A percentile compares a stretch with the other conserved stretches of the same genome.
Conservation (phyloP, 2,888 invertebrate species). For the Eilema sororculum region DNA sequence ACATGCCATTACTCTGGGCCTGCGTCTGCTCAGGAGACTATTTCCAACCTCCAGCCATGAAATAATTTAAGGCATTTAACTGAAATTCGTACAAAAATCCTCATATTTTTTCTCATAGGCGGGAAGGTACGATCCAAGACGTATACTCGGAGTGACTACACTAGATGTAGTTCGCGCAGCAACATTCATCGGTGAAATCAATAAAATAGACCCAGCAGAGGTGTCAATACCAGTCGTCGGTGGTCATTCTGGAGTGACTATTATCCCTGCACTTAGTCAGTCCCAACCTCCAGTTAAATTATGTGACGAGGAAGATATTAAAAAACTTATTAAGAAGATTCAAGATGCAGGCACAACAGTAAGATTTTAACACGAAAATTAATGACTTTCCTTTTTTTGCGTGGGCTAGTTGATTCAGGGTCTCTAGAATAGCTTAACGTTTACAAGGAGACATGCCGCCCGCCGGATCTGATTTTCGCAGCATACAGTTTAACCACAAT, state of each 20-base stretch:
- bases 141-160: constrained; percentile 97
- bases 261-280: constrained; percentile 19
- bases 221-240: constrained; percentile 96
- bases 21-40: too few relatives aligned
- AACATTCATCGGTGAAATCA: constrained; percentile 95
- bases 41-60: neutral
- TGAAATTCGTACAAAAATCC: neutral
- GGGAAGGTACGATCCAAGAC: constrained; percentile 51
- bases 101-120: constrained; percentile 12
- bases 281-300: constrained; percentile 9
- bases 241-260: constrained; percentile 92
- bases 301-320: neutral
- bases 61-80: neutral
- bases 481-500: too few relatives aligned
- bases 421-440: too few relatives aligned
- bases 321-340: constrained; percentile 12
- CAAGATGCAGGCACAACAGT: constrained; percentile 21
- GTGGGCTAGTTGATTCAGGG: neutral
- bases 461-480: too few relatives aligned
- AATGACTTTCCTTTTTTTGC: neutral
- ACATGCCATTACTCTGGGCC: neutral
- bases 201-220: constrained; percentile 92
- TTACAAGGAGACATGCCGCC: too few relatives aligned
- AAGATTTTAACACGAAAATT: neutral
- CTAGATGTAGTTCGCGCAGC: constrained; percentile 97